Evolutionary conservation across 2,888 invertebrate species (phyloP), one percentile per base, ranked within the genome.

Genomic region (Halocaridina rubra): DNA sequence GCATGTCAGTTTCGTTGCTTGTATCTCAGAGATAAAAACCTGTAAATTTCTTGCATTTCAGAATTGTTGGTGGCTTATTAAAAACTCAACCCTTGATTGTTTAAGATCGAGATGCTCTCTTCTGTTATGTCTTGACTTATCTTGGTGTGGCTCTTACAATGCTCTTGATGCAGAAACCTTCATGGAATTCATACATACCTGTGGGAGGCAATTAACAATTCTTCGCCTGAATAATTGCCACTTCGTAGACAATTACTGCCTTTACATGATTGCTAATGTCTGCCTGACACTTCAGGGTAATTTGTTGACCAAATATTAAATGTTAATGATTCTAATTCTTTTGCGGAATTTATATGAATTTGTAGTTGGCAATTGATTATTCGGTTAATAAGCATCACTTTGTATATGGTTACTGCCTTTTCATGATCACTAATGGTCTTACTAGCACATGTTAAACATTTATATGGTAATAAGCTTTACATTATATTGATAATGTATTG

Each of bases 161-260:
- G 79, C 80, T 39, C 30, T 87, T 16, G 76, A 78, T 75, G 77
- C 85, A 10, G 77, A 81, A 46, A 87, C 80, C 22, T 87, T 87
- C 69, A 82, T 87, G 81, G 85, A 87, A 59, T 87, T 87, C 69
- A 85, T 87, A 24, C 85, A 85, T 69, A 71, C 81, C 2, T 85
- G 82, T 67, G 87, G 87, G 29, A 59, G 75, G 27, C 84, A 87
- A 33, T 74, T 87, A 3, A 79, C 46, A 1, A 61, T 72, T 5
- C 71, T 87, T 10, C 75, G 85, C 19, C 82, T 87, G 57, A 85
- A 82, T 59, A 85, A 82, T 67, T 87, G 87, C 61, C 85, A 87
- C 69, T 87, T 87, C 33, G 80, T 87, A 7, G 87, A 87, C 67
- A 87, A 81, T 64, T 87, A 87, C 33, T 87, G 87, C 57, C 80